Evolutionary conservation across 2,888 invertebrate species (phyloP), one percentile per base, ranked within the genome.

Genomic region (Tetheella fluctuosa): DNA sequence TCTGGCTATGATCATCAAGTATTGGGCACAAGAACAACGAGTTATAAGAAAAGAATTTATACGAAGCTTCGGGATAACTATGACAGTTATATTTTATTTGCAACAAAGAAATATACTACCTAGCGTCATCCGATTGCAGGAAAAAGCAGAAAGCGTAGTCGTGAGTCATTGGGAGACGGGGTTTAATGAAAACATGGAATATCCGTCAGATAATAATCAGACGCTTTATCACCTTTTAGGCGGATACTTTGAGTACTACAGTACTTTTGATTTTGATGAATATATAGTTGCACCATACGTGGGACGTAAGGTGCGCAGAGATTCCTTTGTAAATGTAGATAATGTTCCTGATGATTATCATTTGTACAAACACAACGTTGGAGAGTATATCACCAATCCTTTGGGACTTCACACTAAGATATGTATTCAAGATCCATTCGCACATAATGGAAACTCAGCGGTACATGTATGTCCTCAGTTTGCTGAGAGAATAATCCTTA

Each of bases 81-180:
- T 96, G 76, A 79, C 97, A 73, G 91, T 95, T 4, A 92, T 97
- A 69, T 97, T 96, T 81, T 96, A 95, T 79, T 85, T 97, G 25
- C 97, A 97, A 83, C 94, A 95, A 64, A 80, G 89, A 59, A 81
- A 90, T 10, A 83, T 95, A 34, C 69, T 96, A n/a, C 95, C 96
- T 0, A 75, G 95, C 0, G 88, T 96, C 8, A 64, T 66, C 6
- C 68, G 80, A 0, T 74, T 96, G 48, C 94, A 95, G 74, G 71
- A 71, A 62, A 61, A 80, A 25, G 67, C 74, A 0, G 64, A 72
- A 0, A 71, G 70, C 13, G 56, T 76, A 13, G 71, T 84, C 34
- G 81, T 94, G 15, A 92, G 94, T 13, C 84, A 88, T 6, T 96
- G 95, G 95, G 94, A 95, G 76, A 93, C 94, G 0, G 94, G 93